Conservation (phyloP, 2,888 invertebrate genomes). For the Pseudococcus viburni region DNA sequence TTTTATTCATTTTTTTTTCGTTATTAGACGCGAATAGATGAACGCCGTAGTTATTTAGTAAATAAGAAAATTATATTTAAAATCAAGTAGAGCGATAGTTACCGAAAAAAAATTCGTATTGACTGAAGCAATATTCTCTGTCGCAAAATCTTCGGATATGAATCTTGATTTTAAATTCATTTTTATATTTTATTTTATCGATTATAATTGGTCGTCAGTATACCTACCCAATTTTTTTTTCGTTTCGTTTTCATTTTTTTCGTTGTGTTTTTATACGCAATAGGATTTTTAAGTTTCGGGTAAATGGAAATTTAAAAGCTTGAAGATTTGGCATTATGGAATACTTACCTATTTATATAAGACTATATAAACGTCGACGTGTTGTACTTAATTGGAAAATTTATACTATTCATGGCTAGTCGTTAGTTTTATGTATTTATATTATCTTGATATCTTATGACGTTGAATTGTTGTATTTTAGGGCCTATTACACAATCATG, state of each 20-base stretch:
- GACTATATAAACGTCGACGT: constrained; percentile 8
- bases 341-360: neutral
- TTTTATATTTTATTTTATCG: constrained; percentile 47
- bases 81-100: constrained; percentile 60
- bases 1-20: constrained; percentile 10
- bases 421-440: constrained; percentile 24
- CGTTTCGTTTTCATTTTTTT: constrained; percentile 10
- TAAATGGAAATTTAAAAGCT: constrained; percentile 6
- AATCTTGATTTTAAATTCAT: constrained; percentile 37
- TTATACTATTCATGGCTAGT: constrained; percentile 41
- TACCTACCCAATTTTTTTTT: neutral
- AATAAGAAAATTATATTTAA: constrained; percentile 50
- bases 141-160: constrained; percentile 27
- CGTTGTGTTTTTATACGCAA: constrained; percentile 21
- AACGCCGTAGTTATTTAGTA: constrained; percentile 46
- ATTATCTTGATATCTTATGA: constrained; percentile 25
- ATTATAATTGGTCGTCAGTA: constrained; percentile 34
- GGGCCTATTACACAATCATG: constrained; percentile 43
- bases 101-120: constrained; percentile 53
- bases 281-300: constrained; percentile 3
- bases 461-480: constrained; percentile 36
- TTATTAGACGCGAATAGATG: constrained; percentile 48
- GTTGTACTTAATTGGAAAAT: constrained; percentile 2
- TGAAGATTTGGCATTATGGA: constrained; percentile 20
- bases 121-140: constrained; percentile 58